Evolutionary conservation across 2,797 vertebrate species (phyloP).

Genomic region (Coreius guichenoti): DNA sequence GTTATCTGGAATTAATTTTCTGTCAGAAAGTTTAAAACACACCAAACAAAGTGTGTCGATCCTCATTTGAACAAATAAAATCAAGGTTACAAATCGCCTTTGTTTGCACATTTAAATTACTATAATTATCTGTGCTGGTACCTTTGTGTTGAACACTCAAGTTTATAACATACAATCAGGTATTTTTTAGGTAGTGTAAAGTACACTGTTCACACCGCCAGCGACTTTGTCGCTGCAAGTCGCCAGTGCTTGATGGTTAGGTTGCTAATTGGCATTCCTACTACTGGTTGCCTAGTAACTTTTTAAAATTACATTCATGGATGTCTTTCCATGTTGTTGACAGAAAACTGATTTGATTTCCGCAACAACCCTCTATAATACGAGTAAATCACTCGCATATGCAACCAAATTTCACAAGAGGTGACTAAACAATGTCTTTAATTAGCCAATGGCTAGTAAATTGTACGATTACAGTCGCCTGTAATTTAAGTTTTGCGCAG

Average conservation of each 20-base stretch:
- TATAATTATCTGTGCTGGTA: too few relatives aligned
- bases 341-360: too few relatives aligned
- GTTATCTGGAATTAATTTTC: not conserved
- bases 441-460: too few relatives aligned
- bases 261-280: not conserved
- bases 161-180: not conserved
- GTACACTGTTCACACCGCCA: not conserved
- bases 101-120: not conserved
- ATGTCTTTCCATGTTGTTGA: not conserved
- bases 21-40: not conserved
- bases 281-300: not conserved
- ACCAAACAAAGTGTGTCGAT: not conserved
- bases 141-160: not conserved
- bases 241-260: not conserved
- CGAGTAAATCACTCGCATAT: too few relatives aligned
- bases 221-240: not conserved
- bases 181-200: not conserved
- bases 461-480: too few relatives aligned
- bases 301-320: not conserved
- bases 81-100: not conserved
- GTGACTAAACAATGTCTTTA: too few relatives aligned
- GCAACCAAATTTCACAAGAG: too few relatives aligned
- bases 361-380: too few relatives aligned
- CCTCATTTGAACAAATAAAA: not conserved
- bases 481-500: too few relatives aligned